Evolutionary conservation across 2,888 invertebrate genomes (phyloP).

Genomic region (Polydrusus pterygomalis): DNA sequence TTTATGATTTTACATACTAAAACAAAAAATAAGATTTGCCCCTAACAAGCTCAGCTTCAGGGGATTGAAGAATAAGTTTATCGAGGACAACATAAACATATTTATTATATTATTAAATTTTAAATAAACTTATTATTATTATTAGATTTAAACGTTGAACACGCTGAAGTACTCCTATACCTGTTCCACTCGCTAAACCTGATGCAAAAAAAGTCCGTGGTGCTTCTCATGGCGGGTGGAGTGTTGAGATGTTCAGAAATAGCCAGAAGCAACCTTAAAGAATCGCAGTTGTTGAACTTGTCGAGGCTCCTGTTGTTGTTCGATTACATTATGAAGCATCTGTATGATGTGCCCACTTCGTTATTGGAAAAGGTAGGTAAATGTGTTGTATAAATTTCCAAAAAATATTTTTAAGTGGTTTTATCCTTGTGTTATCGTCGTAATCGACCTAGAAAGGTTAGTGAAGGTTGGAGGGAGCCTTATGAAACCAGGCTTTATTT

Average conservation of each 20-base stretch:
- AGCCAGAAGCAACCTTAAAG: slow-evolving; percentile 76
- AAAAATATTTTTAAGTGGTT: neutral
- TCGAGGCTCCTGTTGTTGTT: slow-evolving; percentile 90
- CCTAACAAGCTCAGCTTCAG: no score
- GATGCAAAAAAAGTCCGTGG: slow-evolving; percentile 96
- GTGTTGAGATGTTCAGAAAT: slow-evolving; percentile 81
- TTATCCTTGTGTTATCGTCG: no score
- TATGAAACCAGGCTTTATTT: no score
- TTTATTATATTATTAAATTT: no score
- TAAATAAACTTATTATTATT: slow-evolving; percentile 57
- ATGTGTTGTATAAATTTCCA: neutral
- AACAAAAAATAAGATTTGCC: no score
- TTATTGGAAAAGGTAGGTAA: slow-evolving; percentile 86
- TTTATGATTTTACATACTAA: no score
- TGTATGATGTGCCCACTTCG: slow-evolving; percentile 93
- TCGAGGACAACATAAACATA: no score
- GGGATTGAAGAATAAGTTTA: no score
- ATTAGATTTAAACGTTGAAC: slow-evolving; percentile 94
- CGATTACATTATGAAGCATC: slow-evolving; percentile 95
- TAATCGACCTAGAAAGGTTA: no score
- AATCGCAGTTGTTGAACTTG: slow-evolving; percentile 85
- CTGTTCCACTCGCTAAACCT: slow-evolving; percentile 95
- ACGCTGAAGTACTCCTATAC: slow-evolving; percentile 93
- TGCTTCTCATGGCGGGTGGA: slow-evolving; percentile 87
- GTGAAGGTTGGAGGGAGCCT: no score